Percentiles rank a stretch among this genome's conserved stretches.
Evolutionary conservation across 2,888 invertebrate species (phyloP).

Genomic region (Macaria liturata): DNA sequence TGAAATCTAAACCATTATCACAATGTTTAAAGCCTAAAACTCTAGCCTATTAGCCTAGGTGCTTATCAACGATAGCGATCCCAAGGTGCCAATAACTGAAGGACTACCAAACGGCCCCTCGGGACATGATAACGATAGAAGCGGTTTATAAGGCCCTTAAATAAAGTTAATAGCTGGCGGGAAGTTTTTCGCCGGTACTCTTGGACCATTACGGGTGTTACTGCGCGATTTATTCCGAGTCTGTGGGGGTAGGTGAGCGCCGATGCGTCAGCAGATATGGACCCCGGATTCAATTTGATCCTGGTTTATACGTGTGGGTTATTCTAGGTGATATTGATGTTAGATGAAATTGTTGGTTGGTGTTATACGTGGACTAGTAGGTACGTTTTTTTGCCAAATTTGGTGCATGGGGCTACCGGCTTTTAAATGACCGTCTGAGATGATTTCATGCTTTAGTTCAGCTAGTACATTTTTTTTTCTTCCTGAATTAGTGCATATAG

Average conservation of each 20-base stretch:
- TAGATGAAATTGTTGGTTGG: too few species aligned
- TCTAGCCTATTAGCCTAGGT: conserved; percentile 29
- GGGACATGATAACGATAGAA: conserved; percentile 77
- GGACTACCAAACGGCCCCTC: conserved; percentile 64
- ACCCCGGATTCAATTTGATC: too few species aligned
- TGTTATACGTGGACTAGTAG: too few species aligned
- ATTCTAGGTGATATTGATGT: too few species aligned
- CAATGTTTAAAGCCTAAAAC: conserved; percentile 2
- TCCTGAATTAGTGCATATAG: too few species aligned
- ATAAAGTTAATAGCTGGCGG: conserved; percentile 78
- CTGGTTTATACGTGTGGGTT: too few species aligned
- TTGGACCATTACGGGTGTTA: conserved; percentile 73
- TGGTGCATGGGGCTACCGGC: too few species aligned
- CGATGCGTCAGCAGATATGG: conserved; percentile 7
- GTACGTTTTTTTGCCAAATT: too few species aligned
- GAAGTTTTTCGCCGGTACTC: conserved; percentile 76
- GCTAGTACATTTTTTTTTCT: too few species aligned
- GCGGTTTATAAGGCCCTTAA: conserved; percentile 80
- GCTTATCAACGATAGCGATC: conserved; percentile 34
- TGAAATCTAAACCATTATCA: too few species aligned
- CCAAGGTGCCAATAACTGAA: conserved; percentile 62
- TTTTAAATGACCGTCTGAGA: too few species aligned
- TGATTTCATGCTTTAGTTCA: too few species aligned
- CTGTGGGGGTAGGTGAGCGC: conserved; percentile 47
- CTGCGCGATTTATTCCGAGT: conserved; percentile 75